phyloP scores from a whole-genome alignment of 2,797 vertebrate species.

The Philypnodon macrostomus region DNA sequence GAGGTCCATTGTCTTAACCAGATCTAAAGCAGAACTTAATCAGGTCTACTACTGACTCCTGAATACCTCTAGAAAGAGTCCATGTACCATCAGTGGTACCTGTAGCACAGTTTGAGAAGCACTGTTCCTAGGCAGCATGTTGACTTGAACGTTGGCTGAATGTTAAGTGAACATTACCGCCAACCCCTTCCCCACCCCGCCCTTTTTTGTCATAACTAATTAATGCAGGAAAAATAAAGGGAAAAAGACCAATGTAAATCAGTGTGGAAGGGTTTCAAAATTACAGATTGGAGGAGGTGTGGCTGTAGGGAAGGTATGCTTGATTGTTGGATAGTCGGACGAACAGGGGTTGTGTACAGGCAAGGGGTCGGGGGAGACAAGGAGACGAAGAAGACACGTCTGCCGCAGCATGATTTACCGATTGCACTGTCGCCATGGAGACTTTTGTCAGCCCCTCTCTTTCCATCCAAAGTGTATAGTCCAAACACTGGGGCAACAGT shows the following conservation, averaged over 20 bases:
- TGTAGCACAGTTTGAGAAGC: too few species aligned
- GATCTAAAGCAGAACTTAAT: too few species aligned
- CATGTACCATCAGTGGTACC: too few species aligned
- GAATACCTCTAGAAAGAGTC: too few species aligned
- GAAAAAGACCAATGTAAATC: conserved; percentile 42
- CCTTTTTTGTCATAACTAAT: conserved; percentile 46
- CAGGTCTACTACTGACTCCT: too few species aligned
- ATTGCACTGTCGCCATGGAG: conserved; percentile 79
- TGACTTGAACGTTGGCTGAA: conserved; percentile 70
- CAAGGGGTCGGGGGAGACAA: conserved; percentile 34
- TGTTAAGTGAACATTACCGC: conserved; percentile 72
- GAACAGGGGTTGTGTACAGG: conserved; percentile 47
- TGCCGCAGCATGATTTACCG: conserved; percentile 78
- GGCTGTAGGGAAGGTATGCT: conserved; percentile 43
- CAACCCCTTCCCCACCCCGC: conserved; percentile 27
- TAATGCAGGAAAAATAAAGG: conserved; percentile 32
- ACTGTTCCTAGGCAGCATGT: conserved; percentile 69
- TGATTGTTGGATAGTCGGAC: conserved; percentile 16
- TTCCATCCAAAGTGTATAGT: conserved; percentile 67
- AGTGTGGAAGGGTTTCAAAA: conserved; percentile 20
- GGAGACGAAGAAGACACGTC: conserved; percentile 65
- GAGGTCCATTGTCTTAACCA: too few species aligned
- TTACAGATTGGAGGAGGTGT: conserved; percentile 10
- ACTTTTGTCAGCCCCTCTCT: conserved; percentile 79
- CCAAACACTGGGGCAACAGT: conserved; percentile 58